Evolutionary conservation across 2,888 invertebrate species (phyloP), one percentile per base, ranked within the genome.

Genomic region (Dicycla oo): DNA sequence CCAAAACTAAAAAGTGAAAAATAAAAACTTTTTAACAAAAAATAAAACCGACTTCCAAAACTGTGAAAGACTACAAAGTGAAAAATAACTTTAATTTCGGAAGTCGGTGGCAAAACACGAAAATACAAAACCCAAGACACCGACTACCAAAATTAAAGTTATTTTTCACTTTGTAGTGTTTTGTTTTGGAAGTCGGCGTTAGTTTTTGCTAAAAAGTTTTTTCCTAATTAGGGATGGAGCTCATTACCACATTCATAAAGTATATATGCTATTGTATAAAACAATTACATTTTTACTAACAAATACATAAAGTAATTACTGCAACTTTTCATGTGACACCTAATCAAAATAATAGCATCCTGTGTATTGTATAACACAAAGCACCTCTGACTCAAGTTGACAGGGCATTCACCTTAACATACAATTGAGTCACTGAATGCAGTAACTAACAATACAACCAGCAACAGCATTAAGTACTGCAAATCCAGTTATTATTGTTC

Each of bases 341-440:
- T 47, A n/a, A 43, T 70, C 23, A 40, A 38, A 58, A 18, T 56
- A 68, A 75, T 30, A 2, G n/a, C 20, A 3, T 61, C 20, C 65
- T 56, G 49, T 49, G 15, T 13, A 47, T 51, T 58, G 38, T 53
- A 10, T 47, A 0, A 30, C 15, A 40, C 45, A 75, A 53, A 67
- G 45, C 49, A 7, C 15, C 15, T 45, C 45, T 45, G 38, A 69
- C 18, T 61, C 26, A 30, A 49, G 2, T 72, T 61, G 4, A 23
- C 54, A 69, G 76, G 69, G 45, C 69, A 75, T 62, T 75, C 8
- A 69, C 56, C 49, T 15, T 18, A 57, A 57, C n/a, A 57, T 5
- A 18, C 11, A 26, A 38, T 51, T 69, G 49, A 57, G 23, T 62
- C 61, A 75, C 23, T 43, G 2, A 2, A 40, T 11, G 8, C 11